Percentiles rank a stretch among this genome's conserved stretches.
These are phyloP conservation scores for Aselliscus stoliczkanus DNA, from an alignment of 2,797 vertebrate genomes.

Conservation along the genomic window DNA sequence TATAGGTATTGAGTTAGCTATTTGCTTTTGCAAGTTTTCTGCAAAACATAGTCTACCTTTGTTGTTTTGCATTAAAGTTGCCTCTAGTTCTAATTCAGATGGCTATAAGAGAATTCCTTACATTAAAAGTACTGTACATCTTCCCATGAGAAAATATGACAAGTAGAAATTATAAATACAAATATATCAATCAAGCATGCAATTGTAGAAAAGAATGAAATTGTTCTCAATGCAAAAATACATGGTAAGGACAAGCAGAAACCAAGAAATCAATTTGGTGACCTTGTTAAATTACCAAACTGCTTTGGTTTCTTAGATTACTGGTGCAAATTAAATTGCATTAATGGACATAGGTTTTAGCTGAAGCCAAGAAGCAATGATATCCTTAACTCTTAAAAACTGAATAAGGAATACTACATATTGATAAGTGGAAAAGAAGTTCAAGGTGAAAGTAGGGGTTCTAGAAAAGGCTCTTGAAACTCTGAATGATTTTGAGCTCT, in stretches of 20 bases:
- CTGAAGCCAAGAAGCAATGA: neutral
- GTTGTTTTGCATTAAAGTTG: slow-evolving; percentile 31
- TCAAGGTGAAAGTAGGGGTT: neutral
- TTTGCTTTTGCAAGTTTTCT: neutral
- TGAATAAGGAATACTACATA: neutral
- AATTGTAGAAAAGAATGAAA: neutral
- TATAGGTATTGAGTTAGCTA: slow-evolving; percentile 20
- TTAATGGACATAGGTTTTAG: neutral
- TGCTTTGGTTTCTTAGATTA: neutral
- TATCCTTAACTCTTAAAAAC: neutral
- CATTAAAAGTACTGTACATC: slow-evolving; percentile 3
- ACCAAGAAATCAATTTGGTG: neutral
- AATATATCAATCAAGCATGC: slow-evolving; percentile 22
- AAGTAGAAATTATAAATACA: slow-evolving; percentile 11
- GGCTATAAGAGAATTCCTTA: slow-evolving; percentile 6
- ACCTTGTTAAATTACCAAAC: neutral
- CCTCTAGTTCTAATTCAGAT: slow-evolving; percentile 40
- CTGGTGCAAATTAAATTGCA: slow-evolving; percentile 23
- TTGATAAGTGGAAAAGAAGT: neutral
- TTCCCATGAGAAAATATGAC: slow-evolving; percentile 52
- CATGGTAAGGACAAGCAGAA: neutral
- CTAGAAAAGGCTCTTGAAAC: neutral
- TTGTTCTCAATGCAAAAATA: neutral
- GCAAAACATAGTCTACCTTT: slow-evolving; percentile 38
- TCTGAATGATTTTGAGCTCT: neutral